Base-by-base conservation (phyloP, 2,888 invertebrate genomes). In the Cyaniris semiargus region DNA sequence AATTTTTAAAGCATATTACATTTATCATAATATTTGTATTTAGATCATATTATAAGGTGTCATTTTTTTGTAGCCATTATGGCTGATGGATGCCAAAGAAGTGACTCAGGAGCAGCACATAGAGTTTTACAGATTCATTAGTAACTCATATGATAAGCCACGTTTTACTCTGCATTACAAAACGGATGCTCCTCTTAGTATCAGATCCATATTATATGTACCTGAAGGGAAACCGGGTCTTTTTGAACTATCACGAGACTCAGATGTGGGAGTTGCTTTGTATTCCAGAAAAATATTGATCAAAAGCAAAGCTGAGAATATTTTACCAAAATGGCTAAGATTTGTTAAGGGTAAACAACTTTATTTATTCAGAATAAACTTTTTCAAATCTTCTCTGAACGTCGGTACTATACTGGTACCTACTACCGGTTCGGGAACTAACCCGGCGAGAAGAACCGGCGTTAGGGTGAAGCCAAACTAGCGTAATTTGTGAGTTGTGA, bases 281-380 rank as follows among this genome's bases (percentile, higher is more conserved):
- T 99, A 99, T 88, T 97, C 98, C 6, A 95, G 98, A 75, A 98
- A 98, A 90, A 97, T 99, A 77, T 95, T 99, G 79, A 99, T 99
- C 80, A 98, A 99, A 91, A 97, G 96, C 84, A 97, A 97, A 86
- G 97, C 98, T 0, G 98, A 98, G 79, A 97, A 98, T 85, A 95
- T 99, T 81, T 92, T 99, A 80, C 99, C 99, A 0, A 98, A 98
- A 86, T 99, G 99, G 98, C 94, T 99, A 82, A 95, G 99, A 83
- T 99, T 99, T 91, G 95, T 99, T 3, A 98, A 98, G 95, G 99
- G 96, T 96, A 86, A 53, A 18, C 4, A 15, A 53, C 3, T 18
- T 53, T 18, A 53, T 53, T 53, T 18, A 27, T n/a, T n/a, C n/a
- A n/a, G n/a, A n/a, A n/a, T n/a, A n/a, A n/a, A n/a, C n/a, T n/a